phyloP scores from a whole-genome alignment of 64 coral and sea anemone genomes.

The Orbicella faveolata region DNA sequence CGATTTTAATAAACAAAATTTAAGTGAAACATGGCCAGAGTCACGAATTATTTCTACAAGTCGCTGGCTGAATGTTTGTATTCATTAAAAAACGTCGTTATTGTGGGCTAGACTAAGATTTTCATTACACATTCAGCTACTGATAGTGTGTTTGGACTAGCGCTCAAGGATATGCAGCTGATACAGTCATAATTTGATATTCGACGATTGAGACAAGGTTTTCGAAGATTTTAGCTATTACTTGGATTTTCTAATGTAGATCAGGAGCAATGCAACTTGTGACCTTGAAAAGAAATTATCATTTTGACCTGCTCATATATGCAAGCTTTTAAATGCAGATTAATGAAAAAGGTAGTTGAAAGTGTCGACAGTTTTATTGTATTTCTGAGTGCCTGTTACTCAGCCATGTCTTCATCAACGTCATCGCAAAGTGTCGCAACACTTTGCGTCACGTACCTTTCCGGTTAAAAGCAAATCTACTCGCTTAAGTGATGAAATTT shows the following conservation, averaged over 20 bases:
- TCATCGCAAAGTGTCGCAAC: conserved; percentile 19
- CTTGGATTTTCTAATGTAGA: not conserved
- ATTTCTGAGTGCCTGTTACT: conserved; percentile 9
- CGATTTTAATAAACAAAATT: not conserved
- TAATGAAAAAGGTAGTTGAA: conserved; percentile 21
- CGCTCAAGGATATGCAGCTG: too few relatives aligned
- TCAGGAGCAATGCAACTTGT: not conserved
- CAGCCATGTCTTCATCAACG: conserved; percentile 23
- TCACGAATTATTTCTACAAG: not conserved
- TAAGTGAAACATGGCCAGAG: not conserved
- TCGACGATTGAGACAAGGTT: too few relatives aligned
- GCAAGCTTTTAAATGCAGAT: conserved; percentile 22
- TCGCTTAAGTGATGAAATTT: not conserved
- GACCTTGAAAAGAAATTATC: conserved; percentile 4
- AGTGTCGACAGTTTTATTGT: conserved; percentile 22
- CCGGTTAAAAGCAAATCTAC: not conserved
- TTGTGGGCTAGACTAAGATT: too few relatives aligned
- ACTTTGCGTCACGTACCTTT: not conserved
- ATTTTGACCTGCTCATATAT: conserved; percentile 14
- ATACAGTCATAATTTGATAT: too few relatives aligned
- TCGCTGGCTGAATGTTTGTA: too few relatives aligned
- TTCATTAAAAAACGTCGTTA: too few relatives aligned
- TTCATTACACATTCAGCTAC: too few relatives aligned
- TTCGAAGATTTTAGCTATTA: too few relatives aligned
- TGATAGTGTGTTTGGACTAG: too few relatives aligned